Base-by-base conservation (phyloP, 1,140 invertebrate genomes). In the Leptonema lineaticorne region DNA sequence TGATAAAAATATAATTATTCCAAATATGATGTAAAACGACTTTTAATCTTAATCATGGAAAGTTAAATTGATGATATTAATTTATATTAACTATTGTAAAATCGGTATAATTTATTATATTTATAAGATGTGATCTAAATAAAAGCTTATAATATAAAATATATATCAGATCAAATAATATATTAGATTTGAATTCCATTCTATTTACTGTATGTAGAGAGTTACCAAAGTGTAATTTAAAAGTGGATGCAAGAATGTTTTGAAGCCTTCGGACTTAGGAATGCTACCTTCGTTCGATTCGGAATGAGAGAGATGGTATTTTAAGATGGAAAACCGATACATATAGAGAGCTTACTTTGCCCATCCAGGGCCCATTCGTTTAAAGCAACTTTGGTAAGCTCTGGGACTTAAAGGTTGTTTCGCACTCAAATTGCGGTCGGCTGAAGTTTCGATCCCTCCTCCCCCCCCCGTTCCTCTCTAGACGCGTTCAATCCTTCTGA, bases 351-450 rank as follows among this genome's bases (percentile, higher is more conserved):
- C 59, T 62, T 62, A 62, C 59, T 33, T 59, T 33, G 28, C 28
- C 11, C 9, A 22, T 16, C 59, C 1, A 16, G 2, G 28, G 18
- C 30, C 29, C 29, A 16, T 24, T 37, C 59, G 59, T 62, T 62
- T 62, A 62, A 41, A 45, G 59, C 59, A 62, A 62, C 30, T 62
- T n/a, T 45, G 59, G 59, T 62, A 62, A 62, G 59, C 59, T 45
- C 30, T 6, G 6, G 59, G 59, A 62, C 59, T 62, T 62, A 62
- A 62, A 62, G 59, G 33, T 62, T 62, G 59, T 62, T 62, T 62
- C 59, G 59, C 59, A 62, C 59, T 62, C 59, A 62, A 62, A 62
- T 62, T 62, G 59, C 30, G 59, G 59, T 62, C 30, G 59, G 59
- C 37, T 24, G 16, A 62, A 62, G 59, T 62, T 62, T 62, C 30